These are phyloP conservation scores for Mus spretus DNA, from an alignment of 2,797 vertebrate species.

Conservation along the genomic window DNA sequence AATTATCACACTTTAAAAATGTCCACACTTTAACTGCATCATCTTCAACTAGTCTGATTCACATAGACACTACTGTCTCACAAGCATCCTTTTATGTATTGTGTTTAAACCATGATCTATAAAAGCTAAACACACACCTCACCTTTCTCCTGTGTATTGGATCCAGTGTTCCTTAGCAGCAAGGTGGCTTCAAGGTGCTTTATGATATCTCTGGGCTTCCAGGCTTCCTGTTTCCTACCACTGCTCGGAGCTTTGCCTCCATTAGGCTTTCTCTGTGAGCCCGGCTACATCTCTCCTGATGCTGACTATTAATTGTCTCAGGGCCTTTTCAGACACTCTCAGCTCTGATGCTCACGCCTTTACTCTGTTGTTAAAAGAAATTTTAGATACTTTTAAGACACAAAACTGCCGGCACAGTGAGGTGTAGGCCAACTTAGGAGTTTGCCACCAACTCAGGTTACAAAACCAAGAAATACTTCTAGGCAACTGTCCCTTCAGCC, in stretches of 20 bases:
- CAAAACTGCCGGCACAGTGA: not conserved
- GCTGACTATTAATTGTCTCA: fast-evolving
- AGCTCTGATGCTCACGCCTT: not conserved
- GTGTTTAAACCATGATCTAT: not conserved
- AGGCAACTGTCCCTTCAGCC: fast-evolving
- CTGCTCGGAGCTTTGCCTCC: not conserved
- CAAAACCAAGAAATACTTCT: not conserved
- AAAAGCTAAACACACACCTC: no score
- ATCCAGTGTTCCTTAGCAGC: fast-evolving
- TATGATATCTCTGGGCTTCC: not conserved
- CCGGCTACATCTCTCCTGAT: not conserved
- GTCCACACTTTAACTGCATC: not conserved
- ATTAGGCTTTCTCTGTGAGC: not conserved
- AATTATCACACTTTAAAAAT: not conserved
- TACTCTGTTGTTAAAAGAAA: not conserved
- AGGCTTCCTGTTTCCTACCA: not conserved
- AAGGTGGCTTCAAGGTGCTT: fast-evolving
- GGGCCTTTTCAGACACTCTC: not conserved
- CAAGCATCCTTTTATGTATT: not conserved
- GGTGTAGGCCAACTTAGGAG: not conserved
- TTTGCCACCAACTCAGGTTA: not conserved
- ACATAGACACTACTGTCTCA: not conserved
- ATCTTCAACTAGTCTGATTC: not conserved
- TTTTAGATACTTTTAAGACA: not conserved
- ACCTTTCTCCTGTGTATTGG: fast-evolving